These are phyloP conservation scores for Rhinatrema bivittatum DNA, from an alignment of 2,797 vertebrate genomes.

Conservation along the genomic window DNA sequence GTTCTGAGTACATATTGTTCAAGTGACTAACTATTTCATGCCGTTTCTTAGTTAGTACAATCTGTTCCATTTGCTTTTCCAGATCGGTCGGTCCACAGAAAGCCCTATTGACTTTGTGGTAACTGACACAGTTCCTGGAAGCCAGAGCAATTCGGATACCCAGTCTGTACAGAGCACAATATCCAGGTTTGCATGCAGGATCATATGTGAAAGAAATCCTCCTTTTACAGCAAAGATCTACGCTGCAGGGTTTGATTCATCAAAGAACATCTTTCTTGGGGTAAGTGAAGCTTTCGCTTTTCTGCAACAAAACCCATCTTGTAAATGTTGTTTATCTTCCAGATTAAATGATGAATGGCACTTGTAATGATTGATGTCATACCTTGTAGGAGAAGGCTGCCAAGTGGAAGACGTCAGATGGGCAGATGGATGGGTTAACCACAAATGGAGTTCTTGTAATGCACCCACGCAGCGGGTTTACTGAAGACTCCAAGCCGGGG, in stretches of 20 bases:
- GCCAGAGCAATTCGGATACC: conserved; percentile 87
- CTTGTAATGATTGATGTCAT: not conserved
- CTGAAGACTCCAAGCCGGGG: conserved; percentile 92
- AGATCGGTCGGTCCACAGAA: conserved; percentile 96
- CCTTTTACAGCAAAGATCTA: conserved; percentile 93
- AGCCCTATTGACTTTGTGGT: conserved; percentile 98
- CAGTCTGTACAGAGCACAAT: conserved; percentile 97
- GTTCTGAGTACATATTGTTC: too few species aligned
- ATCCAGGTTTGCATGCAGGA: conserved; percentile 94
- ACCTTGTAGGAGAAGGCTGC: conserved; percentile 86
- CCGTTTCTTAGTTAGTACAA: too few species aligned
- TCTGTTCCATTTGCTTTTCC: conserved; percentile 22
- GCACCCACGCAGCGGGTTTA: conserved; percentile 93
- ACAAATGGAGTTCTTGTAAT: conserved; percentile 96
- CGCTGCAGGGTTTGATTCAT: conserved; percentile 94
- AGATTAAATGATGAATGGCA: conserved; percentile 1
- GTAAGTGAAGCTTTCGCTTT: conserved; percentile 52
- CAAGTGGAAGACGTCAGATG: conserved; percentile 90
- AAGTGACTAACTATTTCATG: too few species aligned
- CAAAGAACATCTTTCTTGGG: conserved; percentile 97
- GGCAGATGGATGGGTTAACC: conserved; percentile 94
- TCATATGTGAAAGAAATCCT: conserved; percentile 90
- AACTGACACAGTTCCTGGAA: conserved; percentile 94
- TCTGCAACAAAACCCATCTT: not conserved
- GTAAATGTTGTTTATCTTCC: not conserved